phyloP scores from a whole-genome alignment of 2,888 invertebrate genomes.

The Papilio gigon region DNA sequence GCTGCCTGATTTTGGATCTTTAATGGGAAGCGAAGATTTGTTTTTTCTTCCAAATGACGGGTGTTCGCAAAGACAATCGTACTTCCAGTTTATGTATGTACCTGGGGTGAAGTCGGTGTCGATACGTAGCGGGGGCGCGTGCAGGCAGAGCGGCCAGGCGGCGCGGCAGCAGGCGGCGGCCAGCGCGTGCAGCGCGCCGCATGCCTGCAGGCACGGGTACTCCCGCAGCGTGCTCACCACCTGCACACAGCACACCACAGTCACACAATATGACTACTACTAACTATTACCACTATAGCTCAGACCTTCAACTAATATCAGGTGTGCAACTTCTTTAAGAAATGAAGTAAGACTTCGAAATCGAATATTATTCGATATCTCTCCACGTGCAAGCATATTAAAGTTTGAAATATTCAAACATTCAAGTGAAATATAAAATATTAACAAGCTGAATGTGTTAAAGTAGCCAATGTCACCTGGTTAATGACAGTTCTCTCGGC shows the following conservation, averaged over 20 bases:
- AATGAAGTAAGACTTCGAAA: no score
- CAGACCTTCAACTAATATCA: no score
- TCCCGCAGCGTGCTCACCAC: slow-evolving; percentile 95
- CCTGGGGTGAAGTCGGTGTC: slow-evolving; percentile 87
- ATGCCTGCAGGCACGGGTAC: slow-evolving; percentile 93
- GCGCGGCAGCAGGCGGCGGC: slow-evolving; percentile 91
- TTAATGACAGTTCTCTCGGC: slow-evolving; percentile 86
- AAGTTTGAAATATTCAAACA: no score
- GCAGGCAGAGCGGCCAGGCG: slow-evolving; percentile 93
- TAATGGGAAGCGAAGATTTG: no score
- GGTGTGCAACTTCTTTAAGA: no score
- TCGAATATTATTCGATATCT: no score
- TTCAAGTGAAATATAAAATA: no score
- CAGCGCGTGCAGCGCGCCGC: slow-evolving; percentile 89
- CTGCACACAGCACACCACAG: slow-evolving; percentile 63
- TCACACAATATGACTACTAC: not conserved
- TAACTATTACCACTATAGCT: no score
- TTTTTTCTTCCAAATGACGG: no score
- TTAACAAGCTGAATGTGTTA: no score
- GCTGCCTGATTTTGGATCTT: no score
- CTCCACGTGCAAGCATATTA: no score
- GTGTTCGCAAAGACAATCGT: not conserved
- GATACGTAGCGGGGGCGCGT: slow-evolving; percentile 85
- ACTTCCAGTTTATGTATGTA: slow-evolving; percentile 46
- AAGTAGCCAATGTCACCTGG: slow-evolving; percentile 80